These are phyloP conservation scores for Drosophila bunnanda DNA, from an alignment of 2,888 invertebrate genomes.

Conservation along the genomic window DNA sequence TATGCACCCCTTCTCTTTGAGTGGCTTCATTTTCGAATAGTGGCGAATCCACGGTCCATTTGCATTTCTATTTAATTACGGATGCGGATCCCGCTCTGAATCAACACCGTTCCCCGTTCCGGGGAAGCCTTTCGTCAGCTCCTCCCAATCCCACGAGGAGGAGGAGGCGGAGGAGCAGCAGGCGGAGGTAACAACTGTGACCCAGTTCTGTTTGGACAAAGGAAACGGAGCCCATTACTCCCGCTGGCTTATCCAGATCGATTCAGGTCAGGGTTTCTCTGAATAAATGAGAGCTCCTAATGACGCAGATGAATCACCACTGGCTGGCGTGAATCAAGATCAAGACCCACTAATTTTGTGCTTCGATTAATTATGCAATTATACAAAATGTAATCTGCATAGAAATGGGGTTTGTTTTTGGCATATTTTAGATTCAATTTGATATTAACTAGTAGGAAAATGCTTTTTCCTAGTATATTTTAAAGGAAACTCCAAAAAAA, in stretches of 20 bases:
- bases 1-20: constrained; percentile 19
- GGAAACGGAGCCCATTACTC: constrained; percentile 10
- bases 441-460: neutral
- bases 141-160: neutral
- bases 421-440: neutral
- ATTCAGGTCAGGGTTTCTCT: constrained; percentile 37
- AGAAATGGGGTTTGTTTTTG: neutral
- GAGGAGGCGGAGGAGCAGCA: neutral
- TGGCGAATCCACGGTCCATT: constrained; percentile 14
- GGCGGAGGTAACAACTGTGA: neutral
- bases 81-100: neutral
- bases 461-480: neutral
- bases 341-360: neutral
- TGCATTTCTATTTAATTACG: constrained; percentile 37
- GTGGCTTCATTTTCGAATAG: constrained; percentile 39
- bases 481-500: neutral
- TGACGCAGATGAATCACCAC: constrained; percentile 31
- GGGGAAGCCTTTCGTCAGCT: constrained; percentile 19
- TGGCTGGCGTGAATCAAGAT: constrained; percentile 6
- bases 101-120: neutral
- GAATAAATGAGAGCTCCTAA: constrained; percentile 34
- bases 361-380: neutral
- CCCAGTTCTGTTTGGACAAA: constrained; percentile 21
- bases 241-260: constrained; percentile 33
- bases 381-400: neutral